Conservation (phyloP, 2,797 vertebrate genomes). For the Pseudopleuronectes americanus region DNA sequence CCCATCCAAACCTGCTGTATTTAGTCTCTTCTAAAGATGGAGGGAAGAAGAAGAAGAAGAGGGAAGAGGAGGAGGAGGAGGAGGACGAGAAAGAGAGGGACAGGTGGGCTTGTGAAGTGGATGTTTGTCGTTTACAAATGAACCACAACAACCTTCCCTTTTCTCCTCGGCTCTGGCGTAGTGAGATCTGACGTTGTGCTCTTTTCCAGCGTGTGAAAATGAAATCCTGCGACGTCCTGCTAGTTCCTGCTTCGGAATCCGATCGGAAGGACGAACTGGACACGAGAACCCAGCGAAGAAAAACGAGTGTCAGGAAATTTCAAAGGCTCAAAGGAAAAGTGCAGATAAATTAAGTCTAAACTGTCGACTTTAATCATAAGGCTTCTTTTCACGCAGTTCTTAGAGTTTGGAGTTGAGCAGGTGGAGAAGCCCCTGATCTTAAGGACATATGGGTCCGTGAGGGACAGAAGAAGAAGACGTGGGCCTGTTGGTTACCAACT, state of each 20-base stretch:
- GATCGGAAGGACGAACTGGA: conserved; percentile 50
- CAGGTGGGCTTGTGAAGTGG: conserved; percentile 60
- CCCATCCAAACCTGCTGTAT: conserved; percentile 75
- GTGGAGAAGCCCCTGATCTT: conserved; percentile 32
- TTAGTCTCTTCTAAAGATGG: conserved; percentile 69
- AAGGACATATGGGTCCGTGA: conserved; percentile 39
- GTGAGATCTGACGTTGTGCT: conserved; percentile 66
- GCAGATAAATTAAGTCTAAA: conserved; percentile 54
- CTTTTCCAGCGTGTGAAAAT: conserved; percentile 52
- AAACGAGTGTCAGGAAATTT: conserved; percentile 41
- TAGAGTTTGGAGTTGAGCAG: conserved; percentile 32
- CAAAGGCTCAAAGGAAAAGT: conserved; percentile 39
- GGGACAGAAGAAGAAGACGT: conserved; percentile 20
- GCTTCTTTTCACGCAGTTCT: conserved; percentile 53
- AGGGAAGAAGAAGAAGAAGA: conserved; percentile 42
- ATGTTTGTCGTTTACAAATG: conserved; percentile 73
- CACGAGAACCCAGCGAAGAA: conserved; percentile 34
- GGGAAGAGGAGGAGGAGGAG: conserved; percentile 15
- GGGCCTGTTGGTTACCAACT: conserved; percentile 55
- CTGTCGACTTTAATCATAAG: conserved; percentile 53
- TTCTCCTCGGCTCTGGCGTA: conserved; percentile 58
- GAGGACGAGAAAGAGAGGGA: conserved; percentile 41
- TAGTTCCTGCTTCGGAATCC: conserved; percentile 59
- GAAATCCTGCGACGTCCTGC: conserved; percentile 53
- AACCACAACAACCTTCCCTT: conserved; percentile 39